Conservation (phyloP, 2,888 invertebrate species). For the Cosmia trapezina region DNA sequence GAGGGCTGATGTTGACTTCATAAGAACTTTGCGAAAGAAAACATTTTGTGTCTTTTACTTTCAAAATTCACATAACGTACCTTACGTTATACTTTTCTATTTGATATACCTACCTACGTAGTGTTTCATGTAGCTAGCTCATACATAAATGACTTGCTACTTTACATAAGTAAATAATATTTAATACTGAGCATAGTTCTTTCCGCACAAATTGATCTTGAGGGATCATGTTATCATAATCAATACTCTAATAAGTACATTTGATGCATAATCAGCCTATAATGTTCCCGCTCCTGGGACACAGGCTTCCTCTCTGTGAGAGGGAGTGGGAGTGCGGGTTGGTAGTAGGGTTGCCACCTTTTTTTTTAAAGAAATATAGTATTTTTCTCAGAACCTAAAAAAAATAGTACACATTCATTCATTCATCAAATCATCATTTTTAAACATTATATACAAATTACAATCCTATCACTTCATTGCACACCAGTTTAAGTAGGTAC, state of each 20-base stretch:
- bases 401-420: too few species aligned
- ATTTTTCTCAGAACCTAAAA: too few species aligned
- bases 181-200: neutral
- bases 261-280: too few species aligned
- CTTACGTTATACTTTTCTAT: neutral
- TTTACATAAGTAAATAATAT: neutral
- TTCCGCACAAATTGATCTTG: neutral
- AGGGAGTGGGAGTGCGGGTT: too few species aligned
- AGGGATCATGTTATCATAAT: conserved; percentile 2
- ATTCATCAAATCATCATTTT: too few species aligned
- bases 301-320: too few species aligned
- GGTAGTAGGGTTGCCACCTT: too few species aligned
- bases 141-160: neutral
- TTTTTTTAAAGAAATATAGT: too few species aligned
- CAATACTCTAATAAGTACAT: neutral
- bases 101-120: neutral
- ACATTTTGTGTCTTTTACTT: conserved; percentile 8
- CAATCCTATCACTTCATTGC: too few species aligned
- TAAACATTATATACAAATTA: too few species aligned
- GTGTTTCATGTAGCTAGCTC: neutral
- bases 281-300: too few species aligned
- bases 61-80: neutral
- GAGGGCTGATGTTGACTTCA: conserved; percentile 34
- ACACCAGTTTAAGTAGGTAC: too few species aligned
- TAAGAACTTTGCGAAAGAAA: conserved; percentile 19